Conservation (phyloP, 2,113 vertebrate species). For the Eretmochelys imbricata region DNA sequence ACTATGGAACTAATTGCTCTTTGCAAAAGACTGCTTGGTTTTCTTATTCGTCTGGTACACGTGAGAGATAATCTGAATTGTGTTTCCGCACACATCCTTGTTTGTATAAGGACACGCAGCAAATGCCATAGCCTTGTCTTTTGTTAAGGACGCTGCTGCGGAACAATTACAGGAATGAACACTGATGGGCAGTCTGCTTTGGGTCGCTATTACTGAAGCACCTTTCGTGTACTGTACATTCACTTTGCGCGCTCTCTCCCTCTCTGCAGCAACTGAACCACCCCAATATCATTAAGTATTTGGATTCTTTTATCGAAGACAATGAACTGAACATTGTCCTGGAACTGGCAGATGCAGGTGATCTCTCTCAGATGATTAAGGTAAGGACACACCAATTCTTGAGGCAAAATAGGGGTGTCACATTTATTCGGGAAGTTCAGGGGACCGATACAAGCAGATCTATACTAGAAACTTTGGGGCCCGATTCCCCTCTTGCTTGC, state of each 20-base stretch:
- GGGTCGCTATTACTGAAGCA: fast-evolving
- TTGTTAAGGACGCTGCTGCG: background rate
- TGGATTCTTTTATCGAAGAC: conserved; percentile 89
- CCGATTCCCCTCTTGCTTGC: fast-evolving
- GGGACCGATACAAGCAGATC: fast-evolving
- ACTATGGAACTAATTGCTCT: fast-evolving
- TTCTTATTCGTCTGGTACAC: background rate
- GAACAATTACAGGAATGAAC: background rate
- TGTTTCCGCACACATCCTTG: background rate
- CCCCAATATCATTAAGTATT: conserved; percentile 88
- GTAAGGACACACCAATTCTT: conserved; percentile 20
- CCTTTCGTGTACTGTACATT: fast-evolving
- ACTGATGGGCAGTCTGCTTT: background rate
- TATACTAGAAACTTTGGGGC: too few species aligned
- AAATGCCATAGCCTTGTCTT: background rate
- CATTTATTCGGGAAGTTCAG: fast-evolving
- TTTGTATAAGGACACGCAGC: fast-evolving
- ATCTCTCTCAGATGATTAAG: conserved; percentile 91
- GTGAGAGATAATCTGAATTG: background rate
- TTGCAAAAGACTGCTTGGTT: fast-evolving
- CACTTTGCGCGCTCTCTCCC: background rate
- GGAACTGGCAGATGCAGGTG: conserved; percentile 85
- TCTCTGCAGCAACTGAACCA: conserved; percentile 86
- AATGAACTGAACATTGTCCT: conserved; percentile 88
- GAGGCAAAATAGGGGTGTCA: fast-evolving